These are phyloP conservation scores for Propithecus coquereli DNA, from an alignment of 2,113 vertebrate species.

Conservation along the genomic window DNA sequence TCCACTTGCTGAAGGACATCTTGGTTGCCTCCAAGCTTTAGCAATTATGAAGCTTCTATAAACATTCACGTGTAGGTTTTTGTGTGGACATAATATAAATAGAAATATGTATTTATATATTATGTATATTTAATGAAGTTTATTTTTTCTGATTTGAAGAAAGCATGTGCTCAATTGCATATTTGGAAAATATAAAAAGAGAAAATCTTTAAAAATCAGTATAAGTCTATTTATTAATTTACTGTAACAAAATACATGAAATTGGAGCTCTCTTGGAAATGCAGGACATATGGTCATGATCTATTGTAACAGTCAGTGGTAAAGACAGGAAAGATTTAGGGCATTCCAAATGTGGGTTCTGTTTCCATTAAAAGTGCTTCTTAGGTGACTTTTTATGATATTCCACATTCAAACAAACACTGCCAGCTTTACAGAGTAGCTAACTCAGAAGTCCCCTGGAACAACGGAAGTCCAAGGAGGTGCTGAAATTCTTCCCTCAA, in stretches of 20 bases:
- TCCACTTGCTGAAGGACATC: background rate
- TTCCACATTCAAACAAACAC: background rate
- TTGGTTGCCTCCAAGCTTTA: background rate
- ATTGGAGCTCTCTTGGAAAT: constrained; percentile 25
- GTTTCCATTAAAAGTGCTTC: constrained; percentile 30
- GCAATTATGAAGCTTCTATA: background rate
- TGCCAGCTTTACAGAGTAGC: background rate
- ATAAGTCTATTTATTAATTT: constrained; percentile 31
- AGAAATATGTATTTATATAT: background rate
- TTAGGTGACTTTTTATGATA: constrained; percentile 50
- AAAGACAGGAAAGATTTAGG: constrained; percentile 21
- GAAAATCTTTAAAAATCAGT: background rate
- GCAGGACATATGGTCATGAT: constrained; percentile 25
- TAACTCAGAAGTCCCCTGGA: background rate
- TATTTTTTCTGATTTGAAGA: background rate
- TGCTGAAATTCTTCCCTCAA: background rate
- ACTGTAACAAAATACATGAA: constrained; percentile 12
- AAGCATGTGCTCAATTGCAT: background rate
- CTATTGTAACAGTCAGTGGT: background rate
- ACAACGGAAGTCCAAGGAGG: background rate
- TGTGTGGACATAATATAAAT: background rate
- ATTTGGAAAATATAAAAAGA: constrained; percentile 39
- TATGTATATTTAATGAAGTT: background rate
- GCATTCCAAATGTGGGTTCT: constrained; percentile 2
- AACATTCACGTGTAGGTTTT: background rate